Percentiles rank a stretch among this genome's conserved stretches.
Evolutionary conservation across 2,797 vertebrate genomes (phyloP).

Genomic region (Centropyge bicolor): DNA sequence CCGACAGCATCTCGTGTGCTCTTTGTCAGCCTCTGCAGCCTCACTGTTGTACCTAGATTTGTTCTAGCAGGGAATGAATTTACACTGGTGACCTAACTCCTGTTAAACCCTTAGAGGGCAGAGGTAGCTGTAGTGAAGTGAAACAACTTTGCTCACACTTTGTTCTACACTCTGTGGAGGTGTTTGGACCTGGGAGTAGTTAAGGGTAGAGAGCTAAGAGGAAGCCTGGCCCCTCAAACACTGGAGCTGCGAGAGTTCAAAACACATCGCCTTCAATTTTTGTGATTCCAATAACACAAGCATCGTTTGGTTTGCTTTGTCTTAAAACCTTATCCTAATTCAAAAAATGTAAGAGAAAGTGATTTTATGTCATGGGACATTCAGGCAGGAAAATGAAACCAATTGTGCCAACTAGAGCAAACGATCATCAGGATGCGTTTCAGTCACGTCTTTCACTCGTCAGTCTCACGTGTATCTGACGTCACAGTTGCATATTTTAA

Average conservation of each 20-base stretch:
- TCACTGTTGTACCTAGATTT: background rate
- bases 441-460: background rate
- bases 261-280: slow-evolving; percentile 14
- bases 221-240: slow-evolving; percentile 35
- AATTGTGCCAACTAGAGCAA: no score
- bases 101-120: slow-evolving; percentile 33
- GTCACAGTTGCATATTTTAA: no score
- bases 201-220: slow-evolving; percentile 58
- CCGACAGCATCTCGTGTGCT: background rate
- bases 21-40: background rate
- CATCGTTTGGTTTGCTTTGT: background rate
- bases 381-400: background rate
- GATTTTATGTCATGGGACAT: background rate
- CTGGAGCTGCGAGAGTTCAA: background rate
- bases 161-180: slow-evolving; percentile 44
- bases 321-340: no score
- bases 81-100: slow-evolving; percentile 33
- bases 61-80: slow-evolving; percentile 15
- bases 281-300: background rate
- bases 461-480: no score
- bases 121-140: slow-evolving; percentile 52
- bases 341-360: background rate
- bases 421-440: background rate
- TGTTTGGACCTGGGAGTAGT: slow-evolving; percentile 76
- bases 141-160: slow-evolving; percentile 32